These are phyloP conservation scores for Dicaeum eximium DNA, from an alignment of 2,113 vertebrate genomes.

Conservation along the genomic window DNA sequence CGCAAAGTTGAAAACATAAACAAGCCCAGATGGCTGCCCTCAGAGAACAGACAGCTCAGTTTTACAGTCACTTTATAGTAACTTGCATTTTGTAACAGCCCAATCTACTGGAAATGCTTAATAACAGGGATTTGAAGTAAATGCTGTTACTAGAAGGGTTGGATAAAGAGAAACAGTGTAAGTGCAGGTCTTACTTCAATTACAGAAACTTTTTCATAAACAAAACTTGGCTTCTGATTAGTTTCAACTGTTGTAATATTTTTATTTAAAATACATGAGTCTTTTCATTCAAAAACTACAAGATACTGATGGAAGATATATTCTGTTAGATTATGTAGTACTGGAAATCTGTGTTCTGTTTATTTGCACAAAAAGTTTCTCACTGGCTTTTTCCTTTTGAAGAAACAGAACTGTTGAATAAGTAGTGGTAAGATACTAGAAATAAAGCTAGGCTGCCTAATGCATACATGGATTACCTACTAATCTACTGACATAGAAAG, in stretches of 20 bases:
- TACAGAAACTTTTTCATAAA: neutral
- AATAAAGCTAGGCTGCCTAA: neutral
- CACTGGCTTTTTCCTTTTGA: neutral
- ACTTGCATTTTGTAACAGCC: neutral
- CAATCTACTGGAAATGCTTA: neutral
- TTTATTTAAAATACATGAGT: neutral
- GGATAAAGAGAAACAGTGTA: neutral
- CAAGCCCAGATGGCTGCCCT: constrained; percentile 74
- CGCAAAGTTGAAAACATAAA: constrained; percentile 74
- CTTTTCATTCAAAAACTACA: neutral
- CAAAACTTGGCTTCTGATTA: neutral
- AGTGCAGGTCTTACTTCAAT: neutral
- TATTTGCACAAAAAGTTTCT: neutral
- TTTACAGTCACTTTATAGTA: neutral
- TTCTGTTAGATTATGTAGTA: neutral
- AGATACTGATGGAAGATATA: neutral
- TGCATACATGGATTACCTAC: neutral
- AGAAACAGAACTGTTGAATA: neutral
- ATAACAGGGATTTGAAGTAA: neutral
- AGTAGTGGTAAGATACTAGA: neutral
- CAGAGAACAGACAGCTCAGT: constrained; percentile 24
- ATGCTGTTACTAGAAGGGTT: neutral
- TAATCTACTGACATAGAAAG: neutral
- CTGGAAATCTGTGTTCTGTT: neutral
- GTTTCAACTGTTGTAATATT: neutral